Conservation (phyloP, 1,140 invertebrate genomes). For the Bombus pascuorum region DNA sequence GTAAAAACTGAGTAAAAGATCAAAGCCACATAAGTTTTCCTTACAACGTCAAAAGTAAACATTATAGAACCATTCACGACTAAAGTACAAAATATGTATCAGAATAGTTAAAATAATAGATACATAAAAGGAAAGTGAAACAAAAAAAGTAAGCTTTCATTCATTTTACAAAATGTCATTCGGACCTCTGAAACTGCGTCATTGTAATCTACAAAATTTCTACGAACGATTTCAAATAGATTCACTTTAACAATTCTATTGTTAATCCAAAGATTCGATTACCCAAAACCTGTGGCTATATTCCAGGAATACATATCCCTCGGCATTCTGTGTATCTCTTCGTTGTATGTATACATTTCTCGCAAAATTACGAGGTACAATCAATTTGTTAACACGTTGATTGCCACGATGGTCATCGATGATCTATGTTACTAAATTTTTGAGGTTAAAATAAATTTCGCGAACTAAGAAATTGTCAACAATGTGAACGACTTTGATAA, state of each 20-base stretch:
- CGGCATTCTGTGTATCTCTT: background rate
- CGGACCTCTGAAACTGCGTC: background rate
- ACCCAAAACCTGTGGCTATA: background rate
- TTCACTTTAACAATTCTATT: background rate
- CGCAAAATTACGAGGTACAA: background rate
- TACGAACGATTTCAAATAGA: background rate
- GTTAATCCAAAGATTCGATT: conserved; percentile 5
- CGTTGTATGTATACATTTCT: background rate
- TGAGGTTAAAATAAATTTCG: no score
- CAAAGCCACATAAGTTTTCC: background rate
- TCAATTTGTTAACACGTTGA: background rate
- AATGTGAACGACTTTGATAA: no score
- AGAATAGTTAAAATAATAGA: background rate
- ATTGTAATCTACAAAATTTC: background rate
- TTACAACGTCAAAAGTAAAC: background rate
- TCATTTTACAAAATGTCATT: no score
- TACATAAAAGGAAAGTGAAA: background rate
- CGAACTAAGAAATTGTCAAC: no score
- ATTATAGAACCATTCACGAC: background rate
- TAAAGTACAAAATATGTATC: no score
- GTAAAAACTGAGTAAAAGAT: background rate
- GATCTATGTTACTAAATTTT: no score
- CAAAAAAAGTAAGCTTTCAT: background rate
- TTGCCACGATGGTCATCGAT: no score
- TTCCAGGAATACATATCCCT: background rate